These are phyloP conservation scores for Hofmannophila pseudospretella DNA, from an alignment of 2,888 invertebrate genomes.

Conservation along the genomic window DNA sequence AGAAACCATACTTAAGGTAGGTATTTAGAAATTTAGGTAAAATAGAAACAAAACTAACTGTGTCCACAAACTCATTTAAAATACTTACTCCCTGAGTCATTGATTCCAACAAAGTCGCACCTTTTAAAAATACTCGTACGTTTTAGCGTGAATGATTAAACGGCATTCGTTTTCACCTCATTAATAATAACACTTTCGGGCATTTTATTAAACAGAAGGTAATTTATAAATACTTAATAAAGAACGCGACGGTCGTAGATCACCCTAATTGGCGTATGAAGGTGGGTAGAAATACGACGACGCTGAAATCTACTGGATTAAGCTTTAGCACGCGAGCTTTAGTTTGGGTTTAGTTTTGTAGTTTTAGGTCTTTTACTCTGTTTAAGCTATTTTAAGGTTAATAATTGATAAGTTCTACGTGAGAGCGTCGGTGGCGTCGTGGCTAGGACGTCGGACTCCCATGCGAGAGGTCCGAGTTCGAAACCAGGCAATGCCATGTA, in stretches of 20 bases:
- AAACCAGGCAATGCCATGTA: no score
- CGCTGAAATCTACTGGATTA: conserved; percentile 44
- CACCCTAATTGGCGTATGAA: conserved; percentile 65
- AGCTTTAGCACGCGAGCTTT: conserved; percentile 17
- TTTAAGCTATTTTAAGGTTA: neutral
- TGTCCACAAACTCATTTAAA: no score
- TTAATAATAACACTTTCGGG: conserved; percentile 65
- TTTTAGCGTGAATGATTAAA: conserved; percentile 51
- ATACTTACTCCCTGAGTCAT: no score
- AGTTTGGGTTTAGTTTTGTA: neutral
- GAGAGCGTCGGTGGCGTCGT: no score
- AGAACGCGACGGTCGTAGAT: conserved; percentile 57
- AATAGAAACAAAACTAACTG: no score
- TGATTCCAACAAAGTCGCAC: no score
- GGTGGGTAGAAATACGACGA: conserved; percentile 45
- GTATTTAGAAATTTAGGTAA: no score
- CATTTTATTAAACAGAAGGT: conserved; percentile 61
- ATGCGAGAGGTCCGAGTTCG: no score
- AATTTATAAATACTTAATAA: conserved; percentile 65
- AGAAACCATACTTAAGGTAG: no score
- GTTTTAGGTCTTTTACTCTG: neutral
- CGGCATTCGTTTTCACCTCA: conserved; percentile 59
- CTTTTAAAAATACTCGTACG: no score
- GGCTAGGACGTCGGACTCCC: no score
- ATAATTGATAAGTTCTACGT: no score